Evolutionary conservation across 2,797 vertebrate genomes (phyloP), one percentile per base, ranked within the genome.

Genomic region (Morus bassanus): DNA sequence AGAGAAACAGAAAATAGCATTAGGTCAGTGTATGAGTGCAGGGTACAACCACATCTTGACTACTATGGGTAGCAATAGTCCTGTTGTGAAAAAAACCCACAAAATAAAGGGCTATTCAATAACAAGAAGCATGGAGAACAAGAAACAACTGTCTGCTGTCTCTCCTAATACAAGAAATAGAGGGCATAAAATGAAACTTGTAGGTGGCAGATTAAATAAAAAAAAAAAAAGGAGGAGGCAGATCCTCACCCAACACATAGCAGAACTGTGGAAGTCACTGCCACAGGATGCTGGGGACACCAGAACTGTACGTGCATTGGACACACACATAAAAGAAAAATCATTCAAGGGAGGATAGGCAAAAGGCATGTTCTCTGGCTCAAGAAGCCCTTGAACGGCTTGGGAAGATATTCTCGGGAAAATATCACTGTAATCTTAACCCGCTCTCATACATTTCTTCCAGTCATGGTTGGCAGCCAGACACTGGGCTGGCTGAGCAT

Each of bases 151-250:
- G 73, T 24, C 79, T 91, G 76, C 61, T 75, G 18, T 80, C 79
- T 91, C 64, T 70, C 50, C 74, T 88, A 77, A 93, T 77, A 95
- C 37, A 78, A 89, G 96, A 94, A 92, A 86, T 48, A 86, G 61
- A 83, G 72, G 73, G 61, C 90, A 90, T 70, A 88, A 86, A 94
- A 94, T 81, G 69, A 91, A 96, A 91, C 83, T 81, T 93, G 96
- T 95, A 91, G 81, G 82, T 64, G 69, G 68, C 69, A 91, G 82
- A 90, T 93, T 84, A 88, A 93, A 95, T 75, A n/a, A 25, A 69
- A 82, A 45, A 45, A 45, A 74, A 74, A 64, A 45, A 67, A 54
- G 25, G 45, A 60, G 67, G 65, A 35, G 25, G 41, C 48, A 88
- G 56, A 64, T 84, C 48, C 65, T 90, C 30, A 18, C 60, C 73